Conservation (phyloP, 2,113 vertebrate species). For the Larimichthys crocea region DNA sequence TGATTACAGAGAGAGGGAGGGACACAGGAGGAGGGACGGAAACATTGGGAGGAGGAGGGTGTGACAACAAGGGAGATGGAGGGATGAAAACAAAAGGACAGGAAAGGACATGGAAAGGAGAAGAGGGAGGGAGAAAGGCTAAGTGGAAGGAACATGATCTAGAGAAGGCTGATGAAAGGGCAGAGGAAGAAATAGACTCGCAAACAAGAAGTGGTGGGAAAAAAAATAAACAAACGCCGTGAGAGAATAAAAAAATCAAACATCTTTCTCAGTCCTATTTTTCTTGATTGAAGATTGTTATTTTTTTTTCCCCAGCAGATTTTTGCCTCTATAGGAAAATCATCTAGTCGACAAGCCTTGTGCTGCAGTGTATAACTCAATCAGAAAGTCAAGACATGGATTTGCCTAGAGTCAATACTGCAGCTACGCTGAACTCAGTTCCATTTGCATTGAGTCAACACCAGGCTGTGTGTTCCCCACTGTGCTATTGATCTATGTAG, state of each 20-base stretch:
- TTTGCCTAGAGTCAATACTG: slow-evolving; percentile 59
- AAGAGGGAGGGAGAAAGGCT: slow-evolving; percentile 5
- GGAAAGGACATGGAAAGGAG: slow-evolving; percentile 34
- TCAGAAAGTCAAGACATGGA: slow-evolving; percentile 55
- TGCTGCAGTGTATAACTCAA: slow-evolving; percentile 39
- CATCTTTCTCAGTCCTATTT: slow-evolving; percentile 3
- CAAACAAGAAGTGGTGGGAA: neutral
- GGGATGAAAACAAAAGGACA: slow-evolving; percentile 40
- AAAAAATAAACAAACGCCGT: neutral
- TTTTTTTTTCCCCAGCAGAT: slow-evolving; percentile 11
- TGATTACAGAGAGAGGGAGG: slow-evolving; percentile 64
- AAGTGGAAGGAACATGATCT: slow-evolving; percentile 34
- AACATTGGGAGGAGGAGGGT: slow-evolving; percentile 28
- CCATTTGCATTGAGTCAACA: slow-evolving; percentile 55
- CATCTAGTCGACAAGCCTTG: slow-evolving; percentile 20
- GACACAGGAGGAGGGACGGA: slow-evolving; percentile 27
- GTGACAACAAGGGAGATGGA: slow-evolving; percentile 35
- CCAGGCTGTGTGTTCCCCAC: neutral
- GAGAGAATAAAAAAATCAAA: slow-evolving; percentile 36
- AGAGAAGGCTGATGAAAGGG: slow-evolving; percentile 40
- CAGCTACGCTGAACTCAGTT: slow-evolving; percentile 50
- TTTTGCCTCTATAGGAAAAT: slow-evolving; percentile 44
- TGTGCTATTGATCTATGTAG: slow-evolving; percentile 57
- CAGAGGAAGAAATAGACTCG: slow-evolving; percentile 13
- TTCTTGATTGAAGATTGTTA: slow-evolving; percentile 22